phyloP scores from a whole-genome alignment of 35 echinoderm and acorn worm genomes.

The Heliocidaris erythrogramma region DNA sequence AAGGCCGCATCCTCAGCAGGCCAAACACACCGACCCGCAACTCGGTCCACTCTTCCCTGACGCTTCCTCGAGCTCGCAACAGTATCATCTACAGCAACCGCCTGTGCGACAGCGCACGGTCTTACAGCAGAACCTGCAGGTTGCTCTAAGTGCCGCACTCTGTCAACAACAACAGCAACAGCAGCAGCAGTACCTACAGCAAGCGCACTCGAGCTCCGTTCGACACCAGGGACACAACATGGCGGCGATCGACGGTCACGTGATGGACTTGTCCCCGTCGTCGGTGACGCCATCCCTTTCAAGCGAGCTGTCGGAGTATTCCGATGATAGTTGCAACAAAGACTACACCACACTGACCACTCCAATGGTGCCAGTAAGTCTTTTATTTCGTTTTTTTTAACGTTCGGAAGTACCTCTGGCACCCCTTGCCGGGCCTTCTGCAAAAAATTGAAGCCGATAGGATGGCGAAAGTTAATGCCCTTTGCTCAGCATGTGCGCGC shows the following conservation, averaged over 20 bases:
- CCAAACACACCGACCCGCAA: not conserved
- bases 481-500: too few species aligned
- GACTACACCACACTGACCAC: slow-evolving; percentile 15
- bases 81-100: not conserved
- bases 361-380: not conserved
- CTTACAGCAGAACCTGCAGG: not conserved
- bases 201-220: not conserved
- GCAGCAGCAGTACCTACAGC: not conserved
- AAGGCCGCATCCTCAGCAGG: not conserved
- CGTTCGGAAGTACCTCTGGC: too few species aligned
- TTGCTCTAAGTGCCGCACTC: not conserved
- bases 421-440: too few species aligned
- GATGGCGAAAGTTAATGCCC: too few species aligned
- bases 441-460: too few species aligned
- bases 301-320: not conserved
- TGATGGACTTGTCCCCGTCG: slow-evolving; percentile 31
- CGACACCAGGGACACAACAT: not conserved
- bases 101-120: not conserved
- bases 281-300: not conserved
- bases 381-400: not conserved
- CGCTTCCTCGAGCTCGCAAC: not conserved
- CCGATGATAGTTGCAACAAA: slow-evolving; percentile 9
- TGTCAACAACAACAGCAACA: not conserved
- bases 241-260: not conserved
- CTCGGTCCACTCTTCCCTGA: not conserved